Evolutionary conservation across 2,888 invertebrate genomes (phyloP), one percentile per base, ranked within the genome.

Genomic region (Camptogramma bilineatum): DNA sequence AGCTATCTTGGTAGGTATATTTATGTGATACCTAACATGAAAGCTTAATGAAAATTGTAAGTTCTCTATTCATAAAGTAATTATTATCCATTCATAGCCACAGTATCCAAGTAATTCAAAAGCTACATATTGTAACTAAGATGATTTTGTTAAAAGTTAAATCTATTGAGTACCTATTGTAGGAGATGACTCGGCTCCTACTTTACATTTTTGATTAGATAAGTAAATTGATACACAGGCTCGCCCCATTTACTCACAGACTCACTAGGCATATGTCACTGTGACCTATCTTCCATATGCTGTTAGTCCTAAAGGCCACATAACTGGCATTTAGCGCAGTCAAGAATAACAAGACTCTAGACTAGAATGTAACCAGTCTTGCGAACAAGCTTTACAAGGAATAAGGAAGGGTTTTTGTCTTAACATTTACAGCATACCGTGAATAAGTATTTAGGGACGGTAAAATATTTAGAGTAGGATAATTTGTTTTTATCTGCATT

Each of bases 281-380:
- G 24, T 24, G 28, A 52, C 51, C 17, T 18, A 34, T 39, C 34
- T 53, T 10, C 1, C 19, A 39, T 39, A 62, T 28, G n/a, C 46
- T 31, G 34, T 19, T 42, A 52, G 50, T 18, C 46, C 18, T 54
- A 66, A 66, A 66, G 53, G 66, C 42, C 54, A 58, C n/a, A 48
- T n/a, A n/a, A 19, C 48, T 65, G 65, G 54, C 65, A 62, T 66
- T 62, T 66, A 61, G 44, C 34, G 18, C 46, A 39, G 50, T 34
- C 19, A 44, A 52, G 34, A 57, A 44, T n/a, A 66, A 55, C 58
- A 55, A 55, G 58, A 62, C 19, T 39, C 50, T 50, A 62, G 64
- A 54, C 50, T 50, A 62, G 64, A 54, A 31, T 58, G 57, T 56
- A 52, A 46, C 34, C 57, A 53, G 65, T 61, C 52, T 42, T 53